phyloP scores from a whole-genome alignment of 2,888 invertebrate genomes.

The Mimumesa dahlbomi region DNA sequence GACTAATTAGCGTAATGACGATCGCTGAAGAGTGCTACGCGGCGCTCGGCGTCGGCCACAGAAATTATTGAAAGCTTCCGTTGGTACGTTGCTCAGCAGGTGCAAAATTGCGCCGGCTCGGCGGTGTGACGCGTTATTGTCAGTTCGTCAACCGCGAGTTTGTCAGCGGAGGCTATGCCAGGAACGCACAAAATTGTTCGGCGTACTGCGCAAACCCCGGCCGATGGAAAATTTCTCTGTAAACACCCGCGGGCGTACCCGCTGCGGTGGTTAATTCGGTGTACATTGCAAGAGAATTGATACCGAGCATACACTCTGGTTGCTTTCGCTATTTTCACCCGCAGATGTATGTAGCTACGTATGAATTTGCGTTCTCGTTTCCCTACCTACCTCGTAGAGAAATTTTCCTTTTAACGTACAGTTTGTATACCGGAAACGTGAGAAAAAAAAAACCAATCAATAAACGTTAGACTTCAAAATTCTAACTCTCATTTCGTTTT shows the following conservation, averaged over 20 bases:
- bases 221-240: slow-evolving; percentile 32
- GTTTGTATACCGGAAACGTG: too few species aligned
- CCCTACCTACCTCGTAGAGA: too few species aligned
- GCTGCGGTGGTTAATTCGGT: slow-evolving; percentile 14
- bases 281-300: slow-evolving; percentile 7
- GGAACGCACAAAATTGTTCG: slow-evolving; percentile 27
- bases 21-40: slow-evolving; percentile 26
- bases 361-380: too few species aligned
- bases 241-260: slow-evolving; percentile 26
- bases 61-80: slow-evolving; percentile 53
- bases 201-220: slow-evolving; percentile 5
- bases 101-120: slow-evolving; percentile 40
- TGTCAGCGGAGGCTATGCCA: slow-evolving; percentile 17
- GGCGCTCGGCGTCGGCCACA: slow-evolving; percentile 8
- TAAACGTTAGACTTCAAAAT: too few species aligned
- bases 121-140: slow-evolving; percentile 33
- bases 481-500: too few species aligned
- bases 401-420: too few species aligned
- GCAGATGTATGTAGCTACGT: neutral
- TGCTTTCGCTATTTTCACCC: slow-evolving; percentile 9
- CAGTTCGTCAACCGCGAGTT: slow-evolving; percentile 32
- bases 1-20: slow-evolving; percentile 67
- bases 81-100: slow-evolving; percentile 9
- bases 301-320: slow-evolving; percentile 13
- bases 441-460: too few species aligned